A percentile compares a stretch with the other conserved stretches of the same genome.
Conservation (phyloP, 2,113 vertebrate species). For the Xerus inauris region DNA sequence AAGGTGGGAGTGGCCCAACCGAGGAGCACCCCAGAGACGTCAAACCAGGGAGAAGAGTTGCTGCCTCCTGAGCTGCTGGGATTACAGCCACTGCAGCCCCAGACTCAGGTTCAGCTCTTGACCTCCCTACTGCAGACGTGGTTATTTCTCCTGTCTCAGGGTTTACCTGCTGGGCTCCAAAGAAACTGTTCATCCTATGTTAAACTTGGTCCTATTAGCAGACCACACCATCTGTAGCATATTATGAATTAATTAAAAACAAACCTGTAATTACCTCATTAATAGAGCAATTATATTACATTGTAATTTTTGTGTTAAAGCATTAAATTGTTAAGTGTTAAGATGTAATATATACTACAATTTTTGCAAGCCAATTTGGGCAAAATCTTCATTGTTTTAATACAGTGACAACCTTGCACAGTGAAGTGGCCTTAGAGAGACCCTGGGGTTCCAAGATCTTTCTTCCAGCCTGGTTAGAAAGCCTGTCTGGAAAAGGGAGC, state of each 20-base stretch:
- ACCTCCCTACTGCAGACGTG: not conserved
- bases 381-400: slow-evolving; percentile 30
- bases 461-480: not conserved
- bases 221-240: slow-evolving; percentile 65
- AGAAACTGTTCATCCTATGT: not conserved
- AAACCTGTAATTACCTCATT: slow-evolving; percentile 75
- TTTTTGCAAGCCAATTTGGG: slow-evolving; percentile 34
- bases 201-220: slow-evolving; percentile 44
- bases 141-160: not conserved
- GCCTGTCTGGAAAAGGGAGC: not conserved
- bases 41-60: too few species aligned
- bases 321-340: slow-evolving; percentile 67
- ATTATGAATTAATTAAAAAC: slow-evolving; percentile 78
- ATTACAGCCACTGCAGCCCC: not conserved
- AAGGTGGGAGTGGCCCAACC: too few species aligned
- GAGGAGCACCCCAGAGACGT: fast-evolving
- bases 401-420: not conserved
- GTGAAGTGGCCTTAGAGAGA: not conserved
- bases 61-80: too few species aligned
- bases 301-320: slow-evolving; percentile 75
- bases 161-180: not conserved
- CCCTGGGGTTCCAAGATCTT: not conserved
- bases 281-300: slow-evolving; percentile 74
- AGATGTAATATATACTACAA: not conserved
- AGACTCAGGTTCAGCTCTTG: not conserved